Evolutionary conservation across 2,113 vertebrate genomes (phyloP), one percentile per base, ranked within the genome.

Genomic region (Picathartes gymnocephalus): DNA sequence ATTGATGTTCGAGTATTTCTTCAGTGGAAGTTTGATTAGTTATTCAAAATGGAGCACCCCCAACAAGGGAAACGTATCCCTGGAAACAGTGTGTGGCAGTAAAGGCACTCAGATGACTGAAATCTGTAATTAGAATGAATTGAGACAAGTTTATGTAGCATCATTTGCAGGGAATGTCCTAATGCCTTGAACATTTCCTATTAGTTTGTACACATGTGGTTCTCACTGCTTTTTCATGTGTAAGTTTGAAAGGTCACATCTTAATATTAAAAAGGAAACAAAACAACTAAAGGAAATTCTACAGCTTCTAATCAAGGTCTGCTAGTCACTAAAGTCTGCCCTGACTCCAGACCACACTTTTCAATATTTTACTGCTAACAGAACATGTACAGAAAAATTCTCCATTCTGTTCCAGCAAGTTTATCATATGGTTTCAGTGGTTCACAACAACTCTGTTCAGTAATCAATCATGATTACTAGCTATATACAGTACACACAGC

Each of bases 391-490:
- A 91, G 81, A 58, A 93, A 88, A 85, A 86, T 22, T 88, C 81
- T 76, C 83, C 42, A 11, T 82, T 87, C 68, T 56, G 27, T 79
- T 95, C 35, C 48, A 93, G 60, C 47, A 89, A 86, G 94, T 86
- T 81, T 89, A 89, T 91, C 53, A 37, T 37, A 88, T 9, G 30
- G 39, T 85, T 92, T 79, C 91, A 93, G 90, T 61, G 58, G 57
- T 83, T 95, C 79, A 61, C 91, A 91, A 90, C 86, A 88, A 71
- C 83, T 91, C 69, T 95, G 48, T 62, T 93, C 68, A 86, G 81
- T 95, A 97, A 97, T 98, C 97, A 97, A 93, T 97, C 95, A 97
- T 96, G 94, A 97, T 97, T 97, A 89, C 88, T 72, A 84, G 78
- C 62, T 72, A 53, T 81, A 84, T 92, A 92, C 91, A 96, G 86